These are phyloP conservation scores for Orycteropus afer DNA, from an alignment of 2,113 vertebrate genomes.

Conservation along the genomic window DNA sequence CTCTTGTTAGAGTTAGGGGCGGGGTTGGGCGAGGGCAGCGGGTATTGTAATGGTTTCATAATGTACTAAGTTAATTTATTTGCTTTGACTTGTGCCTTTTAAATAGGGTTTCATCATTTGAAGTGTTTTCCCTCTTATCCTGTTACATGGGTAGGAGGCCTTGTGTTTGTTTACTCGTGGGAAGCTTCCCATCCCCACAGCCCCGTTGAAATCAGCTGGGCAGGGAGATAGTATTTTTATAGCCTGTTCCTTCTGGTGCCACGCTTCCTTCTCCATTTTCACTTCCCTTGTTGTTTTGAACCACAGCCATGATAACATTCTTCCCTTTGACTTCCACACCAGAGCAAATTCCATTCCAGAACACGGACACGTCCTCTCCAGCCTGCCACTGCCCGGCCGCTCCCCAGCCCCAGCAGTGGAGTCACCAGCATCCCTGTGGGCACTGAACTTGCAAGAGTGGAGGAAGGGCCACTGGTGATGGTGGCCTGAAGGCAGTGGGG, in stretches of 20 bases:
- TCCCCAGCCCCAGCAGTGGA: neutral
- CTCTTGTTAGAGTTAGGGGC: neutral
- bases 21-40: neutral
- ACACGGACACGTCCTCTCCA: fast-evolving
- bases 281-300: neutral
- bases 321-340: neutral
- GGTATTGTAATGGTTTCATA: conserved; percentile 81
- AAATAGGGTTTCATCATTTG: conserved; percentile 78
- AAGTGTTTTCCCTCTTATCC: conserved; percentile 84
- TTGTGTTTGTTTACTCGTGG: conserved; percentile 48
- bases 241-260: conserved; percentile 15
- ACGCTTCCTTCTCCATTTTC: neutral
- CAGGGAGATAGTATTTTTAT: neutral
- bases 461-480: neutral
- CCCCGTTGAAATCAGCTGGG: neutral
- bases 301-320: fast-evolving
- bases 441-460: fast-evolving
- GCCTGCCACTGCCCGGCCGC: fast-evolving
- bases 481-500: neutral
- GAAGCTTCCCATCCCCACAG: neutral
- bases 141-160: conserved; percentile 67
- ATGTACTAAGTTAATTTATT: conserved; percentile 84
- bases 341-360: neutral
- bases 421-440: neutral
- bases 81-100: conserved; percentile 80